These are phyloP conservation scores for Tridacna gigas DNA, from an alignment of 2,888 invertebrate genomes.

Conservation along the genomic window DNA sequence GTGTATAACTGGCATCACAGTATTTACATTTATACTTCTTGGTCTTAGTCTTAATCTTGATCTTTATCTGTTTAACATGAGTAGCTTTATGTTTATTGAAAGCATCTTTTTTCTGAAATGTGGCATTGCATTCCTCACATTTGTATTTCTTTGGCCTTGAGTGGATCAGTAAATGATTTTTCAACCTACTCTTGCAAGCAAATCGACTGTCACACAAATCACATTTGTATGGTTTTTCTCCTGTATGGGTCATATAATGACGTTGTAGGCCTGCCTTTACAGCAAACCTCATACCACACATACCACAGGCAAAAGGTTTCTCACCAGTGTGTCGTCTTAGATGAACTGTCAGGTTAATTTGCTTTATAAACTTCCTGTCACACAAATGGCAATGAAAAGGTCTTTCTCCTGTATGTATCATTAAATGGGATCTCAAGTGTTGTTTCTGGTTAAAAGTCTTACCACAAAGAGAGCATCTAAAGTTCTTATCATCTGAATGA, in stretches of 20 bases:
- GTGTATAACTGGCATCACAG: constrained; percentile 3
- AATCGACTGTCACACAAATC: constrained; percentile 5
- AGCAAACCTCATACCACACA: constrained; percentile 14
- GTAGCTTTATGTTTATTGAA: background rate
- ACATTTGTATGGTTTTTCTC: constrained; percentile 14
- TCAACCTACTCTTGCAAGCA: constrained; percentile 3
- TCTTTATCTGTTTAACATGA: background rate
- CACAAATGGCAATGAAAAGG: constrained; percentile 5
- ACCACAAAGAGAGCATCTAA: constrained; percentile 1
- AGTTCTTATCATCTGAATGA: constrained; percentile 7
- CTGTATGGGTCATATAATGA: constrained; percentile 10
- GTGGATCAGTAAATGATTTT: constrained; percentile 4
- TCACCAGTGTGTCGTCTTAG: constrained; percentile 5
- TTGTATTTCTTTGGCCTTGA: constrained; percentile 15
- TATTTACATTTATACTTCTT: constrained; percentile 6
- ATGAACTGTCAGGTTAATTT: constrained; percentile 1
- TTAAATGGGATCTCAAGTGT: background rate
- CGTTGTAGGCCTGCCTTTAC: constrained; percentile 2
- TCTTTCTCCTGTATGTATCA: constrained; percentile 12
- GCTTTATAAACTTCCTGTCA: constrained; percentile 3
- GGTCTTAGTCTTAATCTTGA: background rate
- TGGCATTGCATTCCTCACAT: background rate
- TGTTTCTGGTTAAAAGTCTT: constrained; percentile 11
- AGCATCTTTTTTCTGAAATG: constrained; percentile 1
- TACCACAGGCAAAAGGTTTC: constrained; percentile 3